Evolutionary conservation across 1,140 invertebrate species (phyloP), one percentile per base, ranked within the genome.

Genomic region (Bombus superbus): DNA sequence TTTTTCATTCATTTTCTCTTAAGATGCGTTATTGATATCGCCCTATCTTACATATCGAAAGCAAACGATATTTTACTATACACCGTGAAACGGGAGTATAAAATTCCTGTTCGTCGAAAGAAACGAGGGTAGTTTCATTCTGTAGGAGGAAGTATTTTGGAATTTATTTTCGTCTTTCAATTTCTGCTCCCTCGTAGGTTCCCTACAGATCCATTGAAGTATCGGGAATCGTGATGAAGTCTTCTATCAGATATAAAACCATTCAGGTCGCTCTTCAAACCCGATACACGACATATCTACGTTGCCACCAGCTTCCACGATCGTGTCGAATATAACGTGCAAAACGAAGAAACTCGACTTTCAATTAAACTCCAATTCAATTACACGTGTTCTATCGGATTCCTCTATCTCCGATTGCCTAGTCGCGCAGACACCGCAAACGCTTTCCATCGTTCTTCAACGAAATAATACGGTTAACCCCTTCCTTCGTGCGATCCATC

Each of bases 291-390:
- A 53, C 38, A 38, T 25, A 28, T 28, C 28, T 40, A 32, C 28
- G 59, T 5, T 62, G 59, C 28, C 28, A 62, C 11, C 59, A n/a
- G 64, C 47, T 25, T 59, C 35, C 22, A 47, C 57, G 57, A 73
- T 59, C 38, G 28, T 35, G 53, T 69, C 47, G 69, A 84, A 5
- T 28, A 44, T n/a, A 38, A 28, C 44, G 28, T 42, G 57, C 28
- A 57, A 88, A 88, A 88, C 64, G 77, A 87, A 89, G 88, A 79
- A 86, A 86, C 83, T 89, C 83, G 86, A 92, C 83, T 91, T 92
- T 92, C 91, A 92, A 93, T 93, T 93, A 92, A 92, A 90, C 83
- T 73, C 32, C 81, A 74, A 89, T 92, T 93, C 91, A 93, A 92
- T 92, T 92, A 91, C 90, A 90, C 85, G 64, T 77, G 62, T 79